Conservation (phyloP, 1,140 invertebrate genomes). For the Papilio machaon region DNA sequence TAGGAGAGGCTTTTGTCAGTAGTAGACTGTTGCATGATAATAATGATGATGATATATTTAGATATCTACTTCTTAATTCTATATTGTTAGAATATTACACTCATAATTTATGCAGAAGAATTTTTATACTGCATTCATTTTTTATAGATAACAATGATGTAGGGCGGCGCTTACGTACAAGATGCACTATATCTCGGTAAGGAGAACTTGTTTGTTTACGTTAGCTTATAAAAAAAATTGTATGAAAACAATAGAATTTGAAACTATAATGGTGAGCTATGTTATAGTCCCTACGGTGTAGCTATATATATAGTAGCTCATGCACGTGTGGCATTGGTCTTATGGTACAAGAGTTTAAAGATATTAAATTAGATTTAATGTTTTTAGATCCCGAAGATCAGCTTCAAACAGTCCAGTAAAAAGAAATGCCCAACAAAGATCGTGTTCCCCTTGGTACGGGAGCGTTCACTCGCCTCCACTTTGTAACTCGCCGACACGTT, state of each 20-base stretch:
- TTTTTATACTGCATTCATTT: background rate
- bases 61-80: no score
- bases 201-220: background rate
- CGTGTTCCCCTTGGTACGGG: constrained; percentile 11
- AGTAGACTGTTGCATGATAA: no score
- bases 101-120: background rate
- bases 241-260: no score
- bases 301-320: no score
- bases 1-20: no score
- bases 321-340: no score
- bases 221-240: background rate
- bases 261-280: no score
- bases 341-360: background rate
- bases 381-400: background rate
- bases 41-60: no score
- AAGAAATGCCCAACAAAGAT: background rate
- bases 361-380: no score
- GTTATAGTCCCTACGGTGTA: no score
- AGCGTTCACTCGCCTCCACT: constrained; percentile 9
- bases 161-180: constrained; percentile 7
- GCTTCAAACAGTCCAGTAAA: constrained; percentile 2
- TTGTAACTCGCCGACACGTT: constrained; percentile 8
- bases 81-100: background rate
- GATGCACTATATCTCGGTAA: constrained; percentile 14
- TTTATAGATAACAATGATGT: constrained; percentile 19